Evolutionary conservation across 2,797 vertebrate genomes (phyloP).

Genomic region (Sebastiscus albofasciatus): DNA sequence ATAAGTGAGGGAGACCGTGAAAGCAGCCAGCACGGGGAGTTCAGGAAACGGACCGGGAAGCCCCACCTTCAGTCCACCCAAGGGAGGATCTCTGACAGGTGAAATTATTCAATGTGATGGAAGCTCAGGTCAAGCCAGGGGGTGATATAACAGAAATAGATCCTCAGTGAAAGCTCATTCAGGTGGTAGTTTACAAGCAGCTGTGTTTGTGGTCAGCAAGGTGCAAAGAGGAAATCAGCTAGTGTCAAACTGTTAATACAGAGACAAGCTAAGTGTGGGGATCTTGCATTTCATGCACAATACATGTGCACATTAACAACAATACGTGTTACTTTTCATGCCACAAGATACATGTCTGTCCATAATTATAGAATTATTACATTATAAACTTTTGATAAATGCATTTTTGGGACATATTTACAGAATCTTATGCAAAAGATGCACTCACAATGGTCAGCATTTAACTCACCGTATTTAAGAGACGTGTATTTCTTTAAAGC

Average conservation of each 20-base stretch:
- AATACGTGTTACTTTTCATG: neutral
- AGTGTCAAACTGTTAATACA: neutral
- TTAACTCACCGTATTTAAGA: neutral
- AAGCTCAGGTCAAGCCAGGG: slow-evolving; percentile 24
- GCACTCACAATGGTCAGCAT: neutral
- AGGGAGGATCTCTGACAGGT: slow-evolving; percentile 63
- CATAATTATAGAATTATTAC: neutral
- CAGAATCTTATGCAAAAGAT: neutral
- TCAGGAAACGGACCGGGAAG: slow-evolving; percentile 71
- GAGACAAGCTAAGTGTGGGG: neutral
- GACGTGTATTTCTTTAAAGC: neutral
- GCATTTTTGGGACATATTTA: neutral
- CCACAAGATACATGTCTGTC: neutral
- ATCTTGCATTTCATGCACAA: neutral
- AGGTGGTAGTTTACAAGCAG: slow-evolving; percentile 11
- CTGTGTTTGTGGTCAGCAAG: neutral
- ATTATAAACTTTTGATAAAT: neutral
- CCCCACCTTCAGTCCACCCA: slow-evolving; percentile 60
- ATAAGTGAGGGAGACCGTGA: slow-evolving; percentile 52
- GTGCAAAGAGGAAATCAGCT: neutral
- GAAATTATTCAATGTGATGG: slow-evolving; percentile 59
- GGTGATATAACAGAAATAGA: slow-evolving; percentile 17
- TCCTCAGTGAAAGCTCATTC: neutral
- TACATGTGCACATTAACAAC: too few relatives aligned
- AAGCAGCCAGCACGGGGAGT: slow-evolving; percentile 28